These are phyloP conservation scores for Pristionchus maxplancki DNA, from an alignment of 2,888 invertebrate genomes.

Conservation along the genomic window DNA sequence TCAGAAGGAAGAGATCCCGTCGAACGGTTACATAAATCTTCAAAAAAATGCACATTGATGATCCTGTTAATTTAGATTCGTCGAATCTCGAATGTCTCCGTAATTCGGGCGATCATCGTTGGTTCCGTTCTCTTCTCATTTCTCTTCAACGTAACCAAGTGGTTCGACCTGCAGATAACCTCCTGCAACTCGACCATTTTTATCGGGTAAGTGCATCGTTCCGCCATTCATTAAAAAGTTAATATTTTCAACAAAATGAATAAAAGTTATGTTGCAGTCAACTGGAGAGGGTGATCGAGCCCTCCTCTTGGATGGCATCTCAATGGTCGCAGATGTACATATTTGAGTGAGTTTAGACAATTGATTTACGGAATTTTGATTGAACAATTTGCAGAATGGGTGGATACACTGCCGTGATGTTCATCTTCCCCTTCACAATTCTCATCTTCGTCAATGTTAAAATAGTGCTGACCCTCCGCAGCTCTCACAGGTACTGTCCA, in stretches of 20 bases:
- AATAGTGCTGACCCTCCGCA: conserved; percentile 66
- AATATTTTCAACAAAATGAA: not conserved
- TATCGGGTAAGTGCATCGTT: not conserved
- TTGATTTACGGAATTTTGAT: not conserved
- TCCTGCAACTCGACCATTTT: conserved; percentile 36
- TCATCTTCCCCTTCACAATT: conserved; percentile 70
- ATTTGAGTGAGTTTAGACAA: not conserved
- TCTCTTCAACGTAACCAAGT: conserved; percentile 69
- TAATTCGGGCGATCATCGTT: conserved; percentile 63
- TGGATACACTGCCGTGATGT: conserved; percentile 63
- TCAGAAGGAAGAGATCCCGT: no score
- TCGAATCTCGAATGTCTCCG: conserved; percentile 62
- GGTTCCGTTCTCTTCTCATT: conserved; percentile 58
- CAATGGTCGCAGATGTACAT: conserved; percentile 62
- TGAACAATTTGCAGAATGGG: not conserved
- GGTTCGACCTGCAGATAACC: conserved; percentile 65
- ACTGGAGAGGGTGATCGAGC: conserved; percentile 61
- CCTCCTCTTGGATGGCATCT: conserved; percentile 65
- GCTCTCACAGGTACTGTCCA: conserved; percentile 60
- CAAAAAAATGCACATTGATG: not conserved
- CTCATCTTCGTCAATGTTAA: conserved; percentile 68
- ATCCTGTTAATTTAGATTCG: conserved; percentile 62
- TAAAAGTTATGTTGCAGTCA: conserved; percentile 52
- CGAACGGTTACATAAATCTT: no score
- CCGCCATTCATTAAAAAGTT: no score